Conservation (phyloP, 2,113 vertebrate genomes). For the Periophthalmus modestus region DNA sequence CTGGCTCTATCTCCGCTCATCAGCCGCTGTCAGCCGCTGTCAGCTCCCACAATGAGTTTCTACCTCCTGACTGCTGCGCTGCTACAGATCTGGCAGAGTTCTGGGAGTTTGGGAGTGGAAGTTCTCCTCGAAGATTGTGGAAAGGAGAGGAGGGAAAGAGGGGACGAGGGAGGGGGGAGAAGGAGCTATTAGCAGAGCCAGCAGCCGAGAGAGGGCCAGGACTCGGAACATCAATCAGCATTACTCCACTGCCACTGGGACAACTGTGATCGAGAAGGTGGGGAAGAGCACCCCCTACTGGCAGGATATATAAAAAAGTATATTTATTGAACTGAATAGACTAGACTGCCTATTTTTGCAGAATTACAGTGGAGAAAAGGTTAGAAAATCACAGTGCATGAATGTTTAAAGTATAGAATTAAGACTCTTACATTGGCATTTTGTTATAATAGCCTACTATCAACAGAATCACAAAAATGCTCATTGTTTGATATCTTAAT, state of each 20-base stretch:
- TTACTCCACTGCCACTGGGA: slow-evolving; percentile 40
- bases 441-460: no score
- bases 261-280: slow-evolving; percentile 6
- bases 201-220: slow-evolving; percentile 65
- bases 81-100: slow-evolving; percentile 22
- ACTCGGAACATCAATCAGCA: slow-evolving; percentile 71
- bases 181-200: slow-evolving; percentile 73
- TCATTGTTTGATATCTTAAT: no score
- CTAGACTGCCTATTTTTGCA: not conserved
- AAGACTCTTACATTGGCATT: no score
- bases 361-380: not conserved
- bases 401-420: no score
- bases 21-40: slow-evolving; percentile 43
- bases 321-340: not conserved
- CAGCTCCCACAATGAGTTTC: slow-evolving; percentile 35
- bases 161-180: slow-evolving; percentile 32
- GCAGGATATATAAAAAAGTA: slow-evolving; percentile 25
- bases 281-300: slow-evolving; percentile 61
- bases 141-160: not conserved
- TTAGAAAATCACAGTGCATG: not conserved
- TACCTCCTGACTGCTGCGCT: slow-evolving; percentile 31
- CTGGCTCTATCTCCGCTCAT: slow-evolving; percentile 15
- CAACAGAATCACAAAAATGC: no score
- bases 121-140: slow-evolving; percentile 42
- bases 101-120: slow-evolving; percentile 19